A percentile compares a stretch with the other conserved stretches of the same genome.
Evolutionary conservation across 2,888 invertebrate species (phyloP).

Genomic region (Yponomeuta cagnagella): DNA sequence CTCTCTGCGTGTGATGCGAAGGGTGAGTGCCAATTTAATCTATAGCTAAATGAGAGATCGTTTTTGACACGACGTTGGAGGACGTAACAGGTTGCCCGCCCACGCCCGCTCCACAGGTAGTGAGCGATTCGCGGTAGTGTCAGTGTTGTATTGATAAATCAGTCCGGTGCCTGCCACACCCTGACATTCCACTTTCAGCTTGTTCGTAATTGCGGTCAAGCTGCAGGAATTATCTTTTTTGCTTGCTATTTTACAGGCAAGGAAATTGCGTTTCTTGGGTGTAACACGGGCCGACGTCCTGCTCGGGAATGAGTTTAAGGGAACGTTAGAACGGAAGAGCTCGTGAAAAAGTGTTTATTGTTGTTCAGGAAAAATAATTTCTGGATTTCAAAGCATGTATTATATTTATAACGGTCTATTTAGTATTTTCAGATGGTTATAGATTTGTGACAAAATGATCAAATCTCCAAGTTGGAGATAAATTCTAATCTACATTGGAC

Average conservation of each 20-base stretch:
- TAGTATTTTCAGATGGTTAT: no score
- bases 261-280: no score
- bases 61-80: not conserved
- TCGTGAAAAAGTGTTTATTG: no score
- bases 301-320: no score
- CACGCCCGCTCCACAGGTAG: conserved; percentile 53
- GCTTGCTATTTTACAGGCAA: not conserved
- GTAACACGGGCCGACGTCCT: no score
- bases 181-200: not conserved
- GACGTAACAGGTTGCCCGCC: conserved; percentile 41
- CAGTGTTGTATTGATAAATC: conserved; percentile 3
- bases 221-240: not conserved
- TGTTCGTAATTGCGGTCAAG: not conserved
- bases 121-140: conserved; percentile 21
- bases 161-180: conserved; percentile 9
- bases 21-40: conserved; percentile 75
- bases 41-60: not conserved
- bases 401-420: no score
- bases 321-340: no score
- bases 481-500: no score
- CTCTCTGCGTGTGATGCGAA: conserved; percentile 85
- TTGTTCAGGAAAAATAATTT: no score
- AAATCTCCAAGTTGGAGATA: no score
- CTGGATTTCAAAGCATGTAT: no score
- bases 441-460: no score